Conservation (phyloP, 2,113 vertebrate genomes). For the Drymodes brunneopygia region DNA sequence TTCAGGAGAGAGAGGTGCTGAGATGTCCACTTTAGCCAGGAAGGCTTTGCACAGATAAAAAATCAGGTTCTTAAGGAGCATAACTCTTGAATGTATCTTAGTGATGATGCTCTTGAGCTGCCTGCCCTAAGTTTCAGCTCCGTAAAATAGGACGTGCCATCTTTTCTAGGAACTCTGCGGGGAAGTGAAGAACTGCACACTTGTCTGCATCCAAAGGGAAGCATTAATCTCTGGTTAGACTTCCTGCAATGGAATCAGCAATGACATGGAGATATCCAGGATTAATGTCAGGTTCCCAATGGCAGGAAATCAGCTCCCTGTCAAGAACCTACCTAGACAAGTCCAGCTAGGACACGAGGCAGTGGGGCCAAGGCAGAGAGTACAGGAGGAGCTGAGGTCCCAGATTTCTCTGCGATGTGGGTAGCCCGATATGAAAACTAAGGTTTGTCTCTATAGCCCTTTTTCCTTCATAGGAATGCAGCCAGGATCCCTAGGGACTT, state of each 20-base stretch:
- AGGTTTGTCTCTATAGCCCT: not conserved
- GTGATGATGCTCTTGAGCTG: not conserved
- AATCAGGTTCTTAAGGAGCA: not conserved
- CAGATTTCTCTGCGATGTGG: not conserved
- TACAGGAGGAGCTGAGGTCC: not conserved
- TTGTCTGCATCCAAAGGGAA: not conserved
- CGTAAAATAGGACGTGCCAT: not conserved
- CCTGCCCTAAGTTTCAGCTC: not conserved
- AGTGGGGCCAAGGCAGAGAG: not conserved
- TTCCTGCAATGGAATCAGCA: not conserved
- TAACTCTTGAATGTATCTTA: not conserved
- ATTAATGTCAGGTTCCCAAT: not conserved
- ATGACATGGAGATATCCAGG: not conserved
- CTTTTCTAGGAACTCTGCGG: not conserved
- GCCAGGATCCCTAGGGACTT: not conserved
- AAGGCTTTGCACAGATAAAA: not conserved
- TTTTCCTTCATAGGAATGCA: not conserved
- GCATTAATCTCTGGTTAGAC: not conserved
- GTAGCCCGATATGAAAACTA: not conserved
- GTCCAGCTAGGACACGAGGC: not conserved
- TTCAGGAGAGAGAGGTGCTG: not conserved
- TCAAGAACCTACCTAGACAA: not conserved
- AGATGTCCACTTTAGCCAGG: not conserved
- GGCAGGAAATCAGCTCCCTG: not conserved
- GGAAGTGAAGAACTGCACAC: not conserved